phyloP scores from a whole-genome alignment of 2,888 invertebrate species.

The Campoplex nolae region DNA sequence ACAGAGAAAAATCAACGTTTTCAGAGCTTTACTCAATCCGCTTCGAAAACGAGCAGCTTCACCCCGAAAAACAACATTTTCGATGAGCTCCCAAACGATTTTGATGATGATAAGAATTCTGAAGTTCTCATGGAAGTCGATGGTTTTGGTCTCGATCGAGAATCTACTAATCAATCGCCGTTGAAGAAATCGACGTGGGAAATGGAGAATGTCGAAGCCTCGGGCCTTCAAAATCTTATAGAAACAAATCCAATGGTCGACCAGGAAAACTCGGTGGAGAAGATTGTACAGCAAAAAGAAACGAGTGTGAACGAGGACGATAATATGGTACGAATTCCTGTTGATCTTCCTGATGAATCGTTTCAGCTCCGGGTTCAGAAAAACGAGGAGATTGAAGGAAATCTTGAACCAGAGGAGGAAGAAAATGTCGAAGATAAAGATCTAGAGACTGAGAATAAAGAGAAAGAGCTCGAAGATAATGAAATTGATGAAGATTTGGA shows the following conservation, averaged over 20 bases:
- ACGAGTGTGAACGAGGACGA: not conserved
- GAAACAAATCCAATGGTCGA: not conserved
- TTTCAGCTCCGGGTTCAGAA: not conserved
- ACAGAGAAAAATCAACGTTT: slow-evolving; percentile 40
- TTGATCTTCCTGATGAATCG: not conserved
- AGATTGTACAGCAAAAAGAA: not conserved
- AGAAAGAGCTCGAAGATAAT: not conserved
- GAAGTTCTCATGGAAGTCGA: slow-evolving; percentile 68
- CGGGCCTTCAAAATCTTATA: not conserved
- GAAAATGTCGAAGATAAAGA: not conserved
- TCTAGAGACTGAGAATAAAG: slow-evolving; percentile 4
- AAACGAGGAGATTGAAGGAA: not conserved
- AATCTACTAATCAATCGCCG: slow-evolving; percentile 50
- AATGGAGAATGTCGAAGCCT: not conserved
- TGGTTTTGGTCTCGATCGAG: slow-evolving; percentile 69
- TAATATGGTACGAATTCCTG: not conserved
- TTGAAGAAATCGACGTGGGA: not conserved
- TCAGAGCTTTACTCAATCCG: not conserved
- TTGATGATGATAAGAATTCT: slow-evolving; percentile 63
- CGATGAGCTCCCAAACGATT: slow-evolving; percentile 48
- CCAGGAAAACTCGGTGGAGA: not conserved
- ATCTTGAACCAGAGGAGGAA: not conserved
- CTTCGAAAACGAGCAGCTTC: not conserved
- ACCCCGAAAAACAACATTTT: slow-evolving; percentile 14
- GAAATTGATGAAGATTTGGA: slow-evolving; percentile 7